These are phyloP conservation scores for Mactra quadrangularis DNA, from an alignment of 1,140 invertebrate species.

Conservation along the genomic window DNA sequence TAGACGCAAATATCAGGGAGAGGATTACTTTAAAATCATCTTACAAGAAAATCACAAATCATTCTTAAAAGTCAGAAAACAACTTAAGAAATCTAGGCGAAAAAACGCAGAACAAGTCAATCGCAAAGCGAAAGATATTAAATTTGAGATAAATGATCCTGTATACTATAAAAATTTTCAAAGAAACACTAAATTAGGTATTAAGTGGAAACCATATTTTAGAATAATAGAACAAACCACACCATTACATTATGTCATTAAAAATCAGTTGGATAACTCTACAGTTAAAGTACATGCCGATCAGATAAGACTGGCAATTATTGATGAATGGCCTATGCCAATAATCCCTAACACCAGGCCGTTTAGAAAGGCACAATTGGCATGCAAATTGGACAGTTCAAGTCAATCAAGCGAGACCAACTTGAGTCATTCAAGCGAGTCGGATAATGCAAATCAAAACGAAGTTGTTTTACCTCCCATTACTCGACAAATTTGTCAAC, in stretches of 20 bases:
- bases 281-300: conserved; percentile 31
- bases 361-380: conserved; percentile 5
- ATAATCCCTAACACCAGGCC: not conserved
- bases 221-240: conserved; percentile 40
- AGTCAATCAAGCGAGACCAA: no score
- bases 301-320: conserved; percentile 21
- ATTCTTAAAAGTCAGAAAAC: conserved; percentile 39
- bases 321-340: conserved; percentile 25
- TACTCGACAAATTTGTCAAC: not conserved
- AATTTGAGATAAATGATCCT: conserved; percentile 20
- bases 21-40: not conserved
- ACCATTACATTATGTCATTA: conserved; percentile 40
- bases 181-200: conserved; percentile 33
- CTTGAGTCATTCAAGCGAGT: no score
- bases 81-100: conserved; percentile 32
- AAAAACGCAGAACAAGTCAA: conserved; percentile 43
- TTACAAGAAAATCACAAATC: conserved; percentile 48
- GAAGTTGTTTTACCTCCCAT: not conserved
- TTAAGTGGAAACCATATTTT: conserved; percentile 41
- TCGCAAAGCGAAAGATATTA: not conserved
- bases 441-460: not conserved
- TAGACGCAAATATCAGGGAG: conserved; percentile 12
- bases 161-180: conserved; percentile 58
- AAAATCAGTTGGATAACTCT: conserved; percentile 39
- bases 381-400: not conserved